These are phyloP conservation scores for Epistrophe grossulariae DNA, from an alignment of 2,888 invertebrate genomes.

Conservation along the genomic window DNA sequence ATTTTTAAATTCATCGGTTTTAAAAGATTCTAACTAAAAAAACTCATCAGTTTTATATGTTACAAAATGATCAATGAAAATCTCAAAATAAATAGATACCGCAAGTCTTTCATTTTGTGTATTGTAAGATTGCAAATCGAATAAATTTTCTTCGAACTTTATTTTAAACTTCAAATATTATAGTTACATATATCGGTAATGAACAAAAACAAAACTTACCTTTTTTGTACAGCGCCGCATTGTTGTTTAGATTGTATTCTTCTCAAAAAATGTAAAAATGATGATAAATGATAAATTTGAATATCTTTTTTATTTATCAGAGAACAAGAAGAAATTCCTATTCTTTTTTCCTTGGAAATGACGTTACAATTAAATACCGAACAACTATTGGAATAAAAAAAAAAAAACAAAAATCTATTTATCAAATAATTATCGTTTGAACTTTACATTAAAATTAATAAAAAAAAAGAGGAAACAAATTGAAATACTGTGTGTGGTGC, in stretches of 20 bases:
- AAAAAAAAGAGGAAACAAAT: not conserved
- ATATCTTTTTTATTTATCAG: constrained; percentile 1
- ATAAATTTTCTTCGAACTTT: too few species aligned
- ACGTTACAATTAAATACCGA: not conserved
- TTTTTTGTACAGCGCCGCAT: constrained; percentile 45
- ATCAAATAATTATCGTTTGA: not conserved
- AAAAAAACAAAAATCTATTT: not conserved
- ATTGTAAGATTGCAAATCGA: too few species aligned
- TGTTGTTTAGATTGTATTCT: not conserved
- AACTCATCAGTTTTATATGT: too few species aligned
- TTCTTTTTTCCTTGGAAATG: not conserved
- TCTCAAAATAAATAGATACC: too few species aligned
- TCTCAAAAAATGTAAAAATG: constrained; percentile 9
- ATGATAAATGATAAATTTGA: constrained; percentile 1
- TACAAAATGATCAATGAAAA: too few species aligned
- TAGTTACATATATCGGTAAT: too few species aligned
- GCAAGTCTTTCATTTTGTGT: too few species aligned
- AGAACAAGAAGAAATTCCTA: not conserved
- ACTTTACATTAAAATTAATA: not conserved
- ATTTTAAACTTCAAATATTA: too few species aligned
- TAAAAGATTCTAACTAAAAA: too few species aligned
- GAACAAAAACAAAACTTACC: constrained; percentile 33
- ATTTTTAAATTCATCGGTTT: too few species aligned
- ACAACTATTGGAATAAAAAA: not conserved
- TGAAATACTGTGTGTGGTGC: not conserved